Conservation (phyloP, 2,113 vertebrate genomes). For the Andinoacara biseriatus region DNA sequence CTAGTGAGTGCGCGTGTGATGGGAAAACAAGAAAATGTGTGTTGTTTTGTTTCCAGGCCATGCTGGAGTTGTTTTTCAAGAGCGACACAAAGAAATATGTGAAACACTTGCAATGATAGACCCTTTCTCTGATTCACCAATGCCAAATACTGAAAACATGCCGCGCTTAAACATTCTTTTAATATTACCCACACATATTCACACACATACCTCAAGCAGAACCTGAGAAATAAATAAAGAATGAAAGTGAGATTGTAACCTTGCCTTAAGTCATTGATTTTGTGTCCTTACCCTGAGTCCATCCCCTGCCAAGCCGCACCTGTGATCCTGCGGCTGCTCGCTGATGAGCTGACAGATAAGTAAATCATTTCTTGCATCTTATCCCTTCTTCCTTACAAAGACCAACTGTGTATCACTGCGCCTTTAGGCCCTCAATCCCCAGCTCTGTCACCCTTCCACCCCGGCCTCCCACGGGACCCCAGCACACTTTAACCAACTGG, state of each 20-base stretch:
- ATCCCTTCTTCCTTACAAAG: slow-evolving; percentile 9
- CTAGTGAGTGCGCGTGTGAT: not conserved
- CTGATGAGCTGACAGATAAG: slow-evolving; percentile 61
- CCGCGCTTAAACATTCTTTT: slow-evolving; percentile 1
- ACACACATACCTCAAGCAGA: not conserved
- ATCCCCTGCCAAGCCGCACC: slow-evolving; percentile 44
- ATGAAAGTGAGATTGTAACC: slow-evolving; percentile 2
- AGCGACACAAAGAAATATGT: slow-evolving; percentile 26
- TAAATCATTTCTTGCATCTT: slow-evolving; percentile 45
- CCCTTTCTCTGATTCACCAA: not conserved
- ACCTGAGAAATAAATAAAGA: not conserved
- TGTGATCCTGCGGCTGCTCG: slow-evolving; percentile 40
- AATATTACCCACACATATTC: not conserved
- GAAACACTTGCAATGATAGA: slow-evolving; percentile 26
- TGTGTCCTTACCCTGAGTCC: slow-evolving; percentile 6
- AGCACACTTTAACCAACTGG: slow-evolving; percentile 46
- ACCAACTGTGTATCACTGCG: slow-evolving; percentile 21
- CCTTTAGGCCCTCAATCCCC: slow-evolving; percentile 39
- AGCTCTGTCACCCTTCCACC: slow-evolving; percentile 50
- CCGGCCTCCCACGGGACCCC: slow-evolving; percentile 35
- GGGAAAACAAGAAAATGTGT: not conserved
- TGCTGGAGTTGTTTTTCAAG: slow-evolving; percentile 12
- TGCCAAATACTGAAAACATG: slow-evolving; percentile 22
- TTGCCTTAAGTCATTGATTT: slow-evolving; percentile 19
- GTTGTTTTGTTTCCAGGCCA: slow-evolving; percentile 15